These are phyloP conservation scores for Mesoclemmys tuberculata DNA, from an alignment of 2,113 vertebrate species.

Conservation along the genomic window DNA sequence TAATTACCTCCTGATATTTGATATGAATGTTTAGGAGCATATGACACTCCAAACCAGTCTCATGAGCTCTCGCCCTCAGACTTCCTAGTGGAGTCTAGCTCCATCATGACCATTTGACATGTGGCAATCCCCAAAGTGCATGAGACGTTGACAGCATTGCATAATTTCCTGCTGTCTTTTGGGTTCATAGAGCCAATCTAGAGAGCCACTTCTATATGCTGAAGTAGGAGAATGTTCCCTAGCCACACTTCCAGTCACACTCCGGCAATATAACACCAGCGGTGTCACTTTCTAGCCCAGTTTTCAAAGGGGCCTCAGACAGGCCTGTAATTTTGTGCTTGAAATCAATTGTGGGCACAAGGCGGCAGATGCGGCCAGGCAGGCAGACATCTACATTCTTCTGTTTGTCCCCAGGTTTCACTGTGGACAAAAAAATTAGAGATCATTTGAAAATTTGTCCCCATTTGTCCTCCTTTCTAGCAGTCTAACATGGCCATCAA, in stretches of 20 bases:
- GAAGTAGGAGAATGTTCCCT: neutral
- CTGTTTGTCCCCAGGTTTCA: neutral
- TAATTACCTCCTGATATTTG: neutral
- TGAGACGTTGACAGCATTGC: neutral
- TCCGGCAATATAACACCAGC: neutral
- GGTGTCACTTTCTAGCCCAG: neutral
- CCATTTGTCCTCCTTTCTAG: neutral
- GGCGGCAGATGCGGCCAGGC: neutral
- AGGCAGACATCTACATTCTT: neutral
- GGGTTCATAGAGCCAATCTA: neutral
- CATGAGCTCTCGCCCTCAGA: neutral
- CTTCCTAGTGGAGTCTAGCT: neutral
- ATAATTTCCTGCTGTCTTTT: neutral
- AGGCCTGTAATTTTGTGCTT: neutral
- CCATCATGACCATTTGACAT: too few species aligned
- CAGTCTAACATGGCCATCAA: neutral
- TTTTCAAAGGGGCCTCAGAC: neutral
- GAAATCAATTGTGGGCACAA: neutral
- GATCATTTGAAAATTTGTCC: neutral
- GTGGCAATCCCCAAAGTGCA: too few species aligned
- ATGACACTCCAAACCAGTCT: neutral
- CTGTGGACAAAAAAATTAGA: rapidly evolving
- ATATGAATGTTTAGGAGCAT: neutral
- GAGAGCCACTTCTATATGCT: neutral
- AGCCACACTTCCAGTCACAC: neutral